Evolutionary conservation across 37 sponge, comb jelly and placozoan genomes (phyloP).

Genomic region (Hormiphora californensis): DNA sequence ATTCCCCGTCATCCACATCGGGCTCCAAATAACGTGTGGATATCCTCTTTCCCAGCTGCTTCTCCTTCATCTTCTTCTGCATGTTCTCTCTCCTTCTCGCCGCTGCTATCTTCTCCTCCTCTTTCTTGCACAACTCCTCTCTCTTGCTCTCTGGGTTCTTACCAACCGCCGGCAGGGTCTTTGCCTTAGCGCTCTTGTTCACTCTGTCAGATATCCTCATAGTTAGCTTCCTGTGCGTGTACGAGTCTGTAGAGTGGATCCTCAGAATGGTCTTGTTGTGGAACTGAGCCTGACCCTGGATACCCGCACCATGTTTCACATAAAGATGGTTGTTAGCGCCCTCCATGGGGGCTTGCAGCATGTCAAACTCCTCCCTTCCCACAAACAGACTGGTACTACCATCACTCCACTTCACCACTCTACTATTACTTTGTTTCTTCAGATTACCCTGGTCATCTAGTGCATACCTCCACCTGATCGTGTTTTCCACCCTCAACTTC

Average conservation of each 20-base stretch:
- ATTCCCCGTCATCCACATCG: slow-evolving; percentile 57
- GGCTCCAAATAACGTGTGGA: slow-evolving; percentile 74
- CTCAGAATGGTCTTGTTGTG: slow-evolving; percentile 66
- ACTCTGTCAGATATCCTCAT: slow-evolving; percentile 89
- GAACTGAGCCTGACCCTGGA: slow-evolving; percentile 91
- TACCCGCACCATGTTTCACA: slow-evolving; percentile 82
- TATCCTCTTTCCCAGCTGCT: slow-evolving; percentile 52
- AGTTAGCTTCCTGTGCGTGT: slow-evolving; percentile 92
- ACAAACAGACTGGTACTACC: slow-evolving; percentile 83
- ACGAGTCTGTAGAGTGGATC: slow-evolving; percentile 92
- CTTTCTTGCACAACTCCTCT: slow-evolving; percentile 80
- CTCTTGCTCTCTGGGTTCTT: slow-evolving; percentile 78
- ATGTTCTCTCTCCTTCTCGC: slow-evolving; percentile 65
- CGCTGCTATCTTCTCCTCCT: slow-evolving; percentile 70
- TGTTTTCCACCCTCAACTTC: slow-evolving; percentile 96
- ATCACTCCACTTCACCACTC: slow-evolving; percentile 87
- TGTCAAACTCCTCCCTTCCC: slow-evolving; percentile 92
- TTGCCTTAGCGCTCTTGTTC: slow-evolving; percentile 62
- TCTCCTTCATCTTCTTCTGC: slow-evolving; percentile 71
- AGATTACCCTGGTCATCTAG: slow-evolving; percentile 70
- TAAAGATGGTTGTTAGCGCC: slow-evolving; percentile 80
- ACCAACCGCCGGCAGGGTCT: slow-evolving; percentile 74
- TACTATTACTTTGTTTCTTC: slow-evolving; percentile 82
- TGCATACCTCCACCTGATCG: slow-evolving; percentile 79
- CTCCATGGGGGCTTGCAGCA: slow-evolving; percentile 64